Evolutionary conservation across 1,140 invertebrate species (phyloP).

Genomic region (Ips nitidus): DNA sequence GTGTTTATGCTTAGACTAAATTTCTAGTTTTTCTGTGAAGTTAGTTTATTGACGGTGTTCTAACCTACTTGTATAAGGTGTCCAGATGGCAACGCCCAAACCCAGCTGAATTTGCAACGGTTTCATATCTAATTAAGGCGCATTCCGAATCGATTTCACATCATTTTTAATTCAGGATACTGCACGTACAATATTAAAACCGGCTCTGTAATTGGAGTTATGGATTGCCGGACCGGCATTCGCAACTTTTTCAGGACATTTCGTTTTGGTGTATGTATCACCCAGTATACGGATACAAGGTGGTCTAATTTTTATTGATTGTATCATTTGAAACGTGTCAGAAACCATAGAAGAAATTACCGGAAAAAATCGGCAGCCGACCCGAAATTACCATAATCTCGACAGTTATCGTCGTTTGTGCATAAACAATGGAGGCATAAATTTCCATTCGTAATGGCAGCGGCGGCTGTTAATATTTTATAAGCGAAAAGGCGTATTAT

Average conservation of each 20-base stretch:
- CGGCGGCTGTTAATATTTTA: conserved; percentile 17
- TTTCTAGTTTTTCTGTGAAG: conserved; percentile 10
- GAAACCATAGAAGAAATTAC: conserved; percentile 22
- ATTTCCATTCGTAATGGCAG: conserved; percentile 22
- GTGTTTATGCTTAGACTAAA: conserved; percentile 9
- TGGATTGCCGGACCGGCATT: conserved; percentile 13
- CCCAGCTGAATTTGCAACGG: background rate
- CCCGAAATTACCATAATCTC: conserved; percentile 22
- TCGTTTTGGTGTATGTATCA: too few relatives aligned
- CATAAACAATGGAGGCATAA: conserved; percentile 29
- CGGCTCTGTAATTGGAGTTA: conserved; percentile 23
- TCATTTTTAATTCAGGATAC: conserved; percentile 25
- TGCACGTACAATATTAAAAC: conserved; percentile 22
- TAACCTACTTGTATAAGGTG: background rate
- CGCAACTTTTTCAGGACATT: too few relatives aligned
- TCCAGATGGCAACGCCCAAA: background rate
- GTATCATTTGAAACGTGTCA: conserved; percentile 10
- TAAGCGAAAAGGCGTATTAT: conserved; percentile 16
- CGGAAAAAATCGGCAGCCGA: conserved; percentile 18
- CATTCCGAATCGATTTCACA: conserved; percentile 24
- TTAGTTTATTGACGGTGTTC: background rate
- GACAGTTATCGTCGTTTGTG: conserved; percentile 28
- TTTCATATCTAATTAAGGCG: conserved; percentile 12
- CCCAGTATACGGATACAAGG: too few relatives aligned
- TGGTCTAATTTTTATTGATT: too few relatives aligned